These are phyloP conservation scores for Actinopyga echinites DNA, from an alignment of 53 echinoderm and acorn worm genomes.

Conservation along the genomic window DNA sequence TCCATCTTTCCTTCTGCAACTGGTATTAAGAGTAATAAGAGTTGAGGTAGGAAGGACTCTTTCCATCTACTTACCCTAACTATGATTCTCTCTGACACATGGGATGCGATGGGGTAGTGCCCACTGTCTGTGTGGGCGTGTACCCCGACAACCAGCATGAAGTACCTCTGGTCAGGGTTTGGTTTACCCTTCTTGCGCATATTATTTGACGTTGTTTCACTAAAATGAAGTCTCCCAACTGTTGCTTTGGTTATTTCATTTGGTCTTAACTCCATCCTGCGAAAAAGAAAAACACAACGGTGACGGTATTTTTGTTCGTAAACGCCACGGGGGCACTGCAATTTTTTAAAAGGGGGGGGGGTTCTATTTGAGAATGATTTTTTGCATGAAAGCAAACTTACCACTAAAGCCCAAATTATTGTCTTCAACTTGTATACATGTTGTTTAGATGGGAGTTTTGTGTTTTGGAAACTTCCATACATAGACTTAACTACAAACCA, in stretches of 20 bases:
- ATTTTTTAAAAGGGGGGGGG: too few relatives aligned
- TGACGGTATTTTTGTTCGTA: too few relatives aligned
- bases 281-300: neutral
- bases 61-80: conserved; percentile 73
- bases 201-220: conserved; percentile 96
- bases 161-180: conserved; percentile 96
- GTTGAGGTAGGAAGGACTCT: neutral
- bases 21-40: neutral
- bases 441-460: too few relatives aligned
- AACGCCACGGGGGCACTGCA: too few relatives aligned
- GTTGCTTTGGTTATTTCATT: conserved; percentile 89
- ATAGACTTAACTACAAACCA: too few relatives aligned
- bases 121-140: conserved; percentile 75
- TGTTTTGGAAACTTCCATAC: too few relatives aligned
- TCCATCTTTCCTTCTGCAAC: too few relatives aligned
- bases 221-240: conserved; percentile 91
- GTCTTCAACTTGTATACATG: too few relatives aligned
- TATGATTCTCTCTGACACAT: conserved; percentile 90
- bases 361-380: too few relatives aligned
- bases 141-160: conserved; percentile 87
- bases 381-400: too few relatives aligned
- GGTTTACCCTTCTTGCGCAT: conserved; percentile 99
- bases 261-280: conserved; percentile 73
- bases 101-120: conserved; percentile 62
- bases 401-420: too few relatives aligned